Evolutionary conservation across 2,888 invertebrate genomes (phyloP).

Genomic region (Ochropacha duplaris): DNA sequence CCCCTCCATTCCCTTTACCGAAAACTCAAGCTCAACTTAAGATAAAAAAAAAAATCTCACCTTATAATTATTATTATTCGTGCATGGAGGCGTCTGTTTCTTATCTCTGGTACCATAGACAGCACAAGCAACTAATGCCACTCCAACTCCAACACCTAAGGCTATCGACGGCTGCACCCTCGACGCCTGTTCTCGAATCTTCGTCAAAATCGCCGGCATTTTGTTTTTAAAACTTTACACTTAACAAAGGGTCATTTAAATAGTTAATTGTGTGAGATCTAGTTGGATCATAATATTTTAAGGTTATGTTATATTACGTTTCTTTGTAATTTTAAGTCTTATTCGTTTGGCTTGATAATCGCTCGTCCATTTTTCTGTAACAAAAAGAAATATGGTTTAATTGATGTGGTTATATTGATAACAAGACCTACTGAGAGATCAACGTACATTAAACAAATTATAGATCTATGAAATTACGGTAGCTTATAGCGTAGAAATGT

Average conservation of each 20-base stretch:
- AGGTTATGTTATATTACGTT: background rate
- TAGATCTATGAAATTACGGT: too few species aligned
- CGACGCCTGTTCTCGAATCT: conserved; percentile 73
- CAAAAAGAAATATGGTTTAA: background rate
- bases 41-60: conserved; percentile 36
- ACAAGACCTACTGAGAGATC: too few species aligned
- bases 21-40: too few species aligned
- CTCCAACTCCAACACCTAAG: conserved; percentile 71
- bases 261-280: conserved; percentile 39
- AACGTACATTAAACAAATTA: too few species aligned
- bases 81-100: conserved; percentile 61
- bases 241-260: conserved; percentile 21
- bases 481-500: too few species aligned
- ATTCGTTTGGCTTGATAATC: background rate
- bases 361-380: background rate
- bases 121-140: conserved; percentile 72
- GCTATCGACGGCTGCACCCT: conserved; percentile 71
- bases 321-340: background rate
- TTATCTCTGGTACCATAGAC: conserved; percentile 68
- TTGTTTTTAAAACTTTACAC: conserved; percentile 20
- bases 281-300: background rate
- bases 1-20: too few species aligned
- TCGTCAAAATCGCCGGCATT: conserved; percentile 78
- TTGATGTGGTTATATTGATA: too few species aligned
- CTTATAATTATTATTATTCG: conserved; percentile 78